Evolutionary conservation across 2,113 vertebrate genomes (phyloP), one percentile per base, ranked within the genome.

Genomic region (Podiceps cristatus): DNA sequence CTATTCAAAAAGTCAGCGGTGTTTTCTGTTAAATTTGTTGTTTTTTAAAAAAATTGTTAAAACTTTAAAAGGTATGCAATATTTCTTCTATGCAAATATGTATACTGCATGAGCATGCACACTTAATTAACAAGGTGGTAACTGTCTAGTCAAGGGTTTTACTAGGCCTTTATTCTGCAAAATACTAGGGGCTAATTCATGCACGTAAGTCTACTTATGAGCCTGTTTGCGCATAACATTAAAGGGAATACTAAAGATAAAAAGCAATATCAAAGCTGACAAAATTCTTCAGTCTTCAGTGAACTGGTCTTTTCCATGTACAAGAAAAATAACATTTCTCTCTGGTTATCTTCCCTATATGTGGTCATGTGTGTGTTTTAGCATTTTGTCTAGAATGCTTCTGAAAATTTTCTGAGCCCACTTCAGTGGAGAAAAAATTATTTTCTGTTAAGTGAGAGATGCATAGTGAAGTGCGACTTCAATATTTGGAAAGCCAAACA

Each of bases 381-480:
- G 5, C 10, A 9, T 42, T 79, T 79, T 55, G 17, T 23, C 22
- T 25, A 2, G 42, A 83, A 83, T 24, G 15, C 55, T 33, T 2
- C 0, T 18, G 33, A 82, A 72, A 75, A 11, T 18, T 82, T 82
- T 63, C 68, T 33, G 37, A 80, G 45, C 20, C 28, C 37, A 23
- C 31, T 79, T 42, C 27, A 27, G 5, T 5, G 15, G 13, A 44
- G 40, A 5, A 42, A 50, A 66, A 62, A 45, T 0, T 10, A 6
- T 9, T 68, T 58, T 60, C 13, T 58, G 19, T 52, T 9, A 40
- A 53, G 5, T 5, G 47, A 12, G 13, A 82, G 52, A 55, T 16
- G 11, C 28, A 3, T 5, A 3, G 2, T 18, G 28, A 72, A 59
- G n/a, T 2, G 8, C 23, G 69, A 23, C 10, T 13, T 35, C 1